A percentile compares a stretch with the other conserved stretches of the same genome.
Evolutionary conservation across 1,140 invertebrate genomes (phyloP).

Genomic region (Drosophila sp.): DNA sequence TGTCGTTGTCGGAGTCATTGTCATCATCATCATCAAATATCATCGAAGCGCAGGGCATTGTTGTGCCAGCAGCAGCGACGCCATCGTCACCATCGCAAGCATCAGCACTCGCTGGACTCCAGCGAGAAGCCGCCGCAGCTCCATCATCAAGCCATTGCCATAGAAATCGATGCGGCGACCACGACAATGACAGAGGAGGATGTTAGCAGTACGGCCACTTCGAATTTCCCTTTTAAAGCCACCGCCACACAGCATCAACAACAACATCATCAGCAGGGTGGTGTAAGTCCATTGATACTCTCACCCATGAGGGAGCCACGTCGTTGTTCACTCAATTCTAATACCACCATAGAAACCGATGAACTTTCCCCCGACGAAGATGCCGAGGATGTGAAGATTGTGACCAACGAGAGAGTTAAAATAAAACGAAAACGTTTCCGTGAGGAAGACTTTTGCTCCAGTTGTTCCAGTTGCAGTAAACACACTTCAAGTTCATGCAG

Average conservation of each 20-base stretch:
- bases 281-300: conserved; percentile 64
- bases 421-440: conserved; percentile 73
- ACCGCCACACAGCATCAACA: conserved; percentile 8
- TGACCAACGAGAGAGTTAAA: conserved; percentile 70
- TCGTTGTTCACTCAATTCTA: conserved; percentile 70
- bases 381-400: conserved; percentile 10
- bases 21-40: conserved; percentile 40
- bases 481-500: conserved; percentile 67
- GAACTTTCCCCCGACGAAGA: conserved; percentile 68
- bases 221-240: conserved; percentile 68
- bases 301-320: conserved; percentile 57
- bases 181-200: conserved; percentile 51
- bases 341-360: conserved; percentile 76
- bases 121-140: conserved; percentile 57
- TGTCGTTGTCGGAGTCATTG: conserved; percentile 37
- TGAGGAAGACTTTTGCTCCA: conserved; percentile 57
- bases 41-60: conserved; percentile 35
- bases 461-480: conserved; percentile 71
- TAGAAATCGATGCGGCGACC: conserved; percentile 78
- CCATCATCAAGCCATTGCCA: conserved; percentile 67
- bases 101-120: conserved; percentile 72
- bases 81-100: conserved; percentile 25
- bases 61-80: conserved; percentile 26
- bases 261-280: conserved; percentile 60
- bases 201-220: conserved; percentile 75